A percentile compares a stretch with the other conserved stretches of the same genome.
phyloP scores from a whole-genome alignment of 2,797 vertebrate species.

The Danio choprae region DNA sequence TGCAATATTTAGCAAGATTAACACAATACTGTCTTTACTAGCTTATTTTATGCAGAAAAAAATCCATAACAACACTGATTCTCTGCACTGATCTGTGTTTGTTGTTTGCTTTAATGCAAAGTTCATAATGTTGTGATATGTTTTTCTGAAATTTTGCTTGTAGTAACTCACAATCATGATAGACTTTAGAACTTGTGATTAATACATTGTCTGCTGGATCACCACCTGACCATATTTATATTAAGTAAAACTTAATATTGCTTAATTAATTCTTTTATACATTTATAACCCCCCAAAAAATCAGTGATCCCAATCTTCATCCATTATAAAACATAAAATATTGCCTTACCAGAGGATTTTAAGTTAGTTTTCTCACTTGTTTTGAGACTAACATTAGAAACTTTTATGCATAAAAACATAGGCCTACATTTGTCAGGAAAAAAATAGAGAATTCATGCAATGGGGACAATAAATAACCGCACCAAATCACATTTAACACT shows the following conservation, averaged over 20 bases:
- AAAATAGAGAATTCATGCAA: neutral
- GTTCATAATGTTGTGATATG: too few species aligned
- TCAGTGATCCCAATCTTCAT: neutral
- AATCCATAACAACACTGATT: neutral
- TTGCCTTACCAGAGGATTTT: neutral
- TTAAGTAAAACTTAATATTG: too few species aligned
- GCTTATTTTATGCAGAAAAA: neutral
- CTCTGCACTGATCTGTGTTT: neutral
- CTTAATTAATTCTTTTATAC: neutral
- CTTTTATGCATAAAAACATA: neutral
- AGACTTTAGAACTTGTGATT: too few species aligned
- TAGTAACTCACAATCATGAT: too few species aligned
- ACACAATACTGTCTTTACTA: too few species aligned
- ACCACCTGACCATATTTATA: too few species aligned
- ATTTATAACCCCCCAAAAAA: neutral
- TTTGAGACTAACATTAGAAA: neutral
- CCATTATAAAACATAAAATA: neutral
- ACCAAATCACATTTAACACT: neutral
- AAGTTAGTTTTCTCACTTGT: neutral
- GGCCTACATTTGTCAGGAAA: neutral
- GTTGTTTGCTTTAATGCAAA: too few species aligned
- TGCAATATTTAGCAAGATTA: neutral
- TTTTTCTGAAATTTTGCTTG: too few species aligned
- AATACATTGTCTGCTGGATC: too few species aligned
- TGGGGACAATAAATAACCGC: conserved; percentile 1